Evolutionary conservation across 2,797 vertebrate genomes (phyloP).

Genomic region (Myotis planiceps): DNA sequence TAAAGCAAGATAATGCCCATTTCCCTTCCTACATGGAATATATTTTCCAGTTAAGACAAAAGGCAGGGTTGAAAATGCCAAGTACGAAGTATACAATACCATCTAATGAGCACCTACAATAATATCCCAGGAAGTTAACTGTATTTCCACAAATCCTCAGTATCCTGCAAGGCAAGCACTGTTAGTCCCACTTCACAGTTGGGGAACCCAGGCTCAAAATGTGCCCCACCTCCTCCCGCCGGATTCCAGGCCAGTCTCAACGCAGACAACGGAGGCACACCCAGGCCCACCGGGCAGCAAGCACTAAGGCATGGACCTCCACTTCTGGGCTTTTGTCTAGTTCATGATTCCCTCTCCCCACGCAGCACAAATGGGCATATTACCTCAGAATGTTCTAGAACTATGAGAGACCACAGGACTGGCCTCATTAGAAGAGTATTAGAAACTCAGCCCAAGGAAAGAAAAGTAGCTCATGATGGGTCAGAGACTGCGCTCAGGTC

Average conservation of each 20-base stretch:
- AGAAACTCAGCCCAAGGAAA: conserved; percentile 21
- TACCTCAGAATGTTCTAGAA: conserved; percentile 2
- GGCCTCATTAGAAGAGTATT: background rate
- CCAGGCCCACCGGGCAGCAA: background rate
- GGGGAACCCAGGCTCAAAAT: background rate
- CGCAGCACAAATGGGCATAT: background rate
- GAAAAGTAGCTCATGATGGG: background rate
- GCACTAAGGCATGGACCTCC: background rate
- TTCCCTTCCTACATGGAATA: background rate
- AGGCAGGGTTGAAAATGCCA: conserved; percentile 38
- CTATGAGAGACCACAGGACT: background rate
- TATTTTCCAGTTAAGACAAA: conserved; percentile 31
- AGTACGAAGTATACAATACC: background rate
- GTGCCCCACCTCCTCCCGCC: background rate
- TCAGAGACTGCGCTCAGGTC: background rate
- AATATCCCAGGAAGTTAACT: background rate
- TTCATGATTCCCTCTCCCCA: background rate
- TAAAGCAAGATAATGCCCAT: background rate
- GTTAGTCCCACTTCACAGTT: background rate
- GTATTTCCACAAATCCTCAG: background rate
- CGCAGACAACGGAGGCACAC: background rate
- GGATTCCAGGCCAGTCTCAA: background rate
- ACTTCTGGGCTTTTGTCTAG: background rate
- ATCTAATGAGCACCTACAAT: conserved; percentile 18
- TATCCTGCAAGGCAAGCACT: background rate